Evolutionary conservation across 35 echinoderm and acorn worm species (phyloP).

Genomic region (Lytechinus variegatus): DNA sequence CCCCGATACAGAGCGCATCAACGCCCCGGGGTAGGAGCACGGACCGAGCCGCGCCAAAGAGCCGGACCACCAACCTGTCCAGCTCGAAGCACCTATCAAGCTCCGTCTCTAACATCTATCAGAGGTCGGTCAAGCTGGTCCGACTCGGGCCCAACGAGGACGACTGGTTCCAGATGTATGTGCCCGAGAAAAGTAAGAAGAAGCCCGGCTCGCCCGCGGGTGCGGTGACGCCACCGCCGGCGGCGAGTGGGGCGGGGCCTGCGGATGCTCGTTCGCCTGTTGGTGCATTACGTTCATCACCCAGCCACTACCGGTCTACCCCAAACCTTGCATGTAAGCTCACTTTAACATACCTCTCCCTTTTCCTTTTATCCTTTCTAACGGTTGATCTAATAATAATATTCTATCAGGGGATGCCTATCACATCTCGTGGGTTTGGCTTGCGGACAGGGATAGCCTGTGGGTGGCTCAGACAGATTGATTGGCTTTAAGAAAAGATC

Average conservation of each 20-base stretch:
- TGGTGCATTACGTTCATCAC: constrained; percentile 46
- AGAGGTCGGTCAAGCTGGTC: constrained; percentile 64
- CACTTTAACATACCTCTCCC: not conserved
- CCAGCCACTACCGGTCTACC: constrained; percentile 74
- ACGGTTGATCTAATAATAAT: not conserved
- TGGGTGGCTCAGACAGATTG: not conserved
- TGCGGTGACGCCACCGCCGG: not conserved
- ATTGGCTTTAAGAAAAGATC: not conserved
- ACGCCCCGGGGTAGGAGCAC: constrained; percentile 67
- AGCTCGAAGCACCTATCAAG: constrained; percentile 65
- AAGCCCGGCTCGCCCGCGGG: constrained; percentile 17
- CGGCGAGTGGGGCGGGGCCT: not conserved
- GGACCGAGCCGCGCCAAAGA: constrained; percentile 46
- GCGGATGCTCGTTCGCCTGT: constrained; percentile 52
- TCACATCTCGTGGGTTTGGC: not conserved
- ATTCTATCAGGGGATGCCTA: not conserved
- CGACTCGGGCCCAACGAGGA: constrained; percentile 73
- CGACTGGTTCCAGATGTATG: constrained; percentile 81
- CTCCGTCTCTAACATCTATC: constrained; percentile 67
- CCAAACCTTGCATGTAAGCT: constrained; percentile 92
- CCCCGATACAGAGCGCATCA: constrained; percentile 40
- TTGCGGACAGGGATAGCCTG: not conserved
- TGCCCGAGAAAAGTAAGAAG: constrained; percentile 55
- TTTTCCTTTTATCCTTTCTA: constrained; percentile 8
- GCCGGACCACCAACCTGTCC: constrained; percentile 32